Evolutionary conservation across 1,140 invertebrate genomes (phyloP).

Genomic region (Drosophila asahinai): DNA sequence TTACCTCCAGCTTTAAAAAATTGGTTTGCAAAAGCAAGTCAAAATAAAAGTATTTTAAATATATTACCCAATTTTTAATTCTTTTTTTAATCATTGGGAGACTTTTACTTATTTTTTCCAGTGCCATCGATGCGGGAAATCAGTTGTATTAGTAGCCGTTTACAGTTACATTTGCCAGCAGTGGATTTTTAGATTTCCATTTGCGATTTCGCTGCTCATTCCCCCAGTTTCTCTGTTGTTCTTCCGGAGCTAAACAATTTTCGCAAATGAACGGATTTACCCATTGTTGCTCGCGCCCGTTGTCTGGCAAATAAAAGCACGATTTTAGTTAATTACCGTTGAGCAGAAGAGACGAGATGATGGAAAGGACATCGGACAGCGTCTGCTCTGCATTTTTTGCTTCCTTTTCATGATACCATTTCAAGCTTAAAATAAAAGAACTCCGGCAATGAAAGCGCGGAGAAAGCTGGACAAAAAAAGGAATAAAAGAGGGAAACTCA

Average conservation of each 20-base stretch:
- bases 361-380: constrained; percentile 22
- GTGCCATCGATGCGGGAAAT: constrained; percentile 1
- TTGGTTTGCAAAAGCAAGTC: too few species aligned
- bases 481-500: not conserved
- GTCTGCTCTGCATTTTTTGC: constrained; percentile 31
- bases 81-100: too few species aligned
- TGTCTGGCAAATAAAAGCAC: constrained; percentile 49
- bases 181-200: constrained; percentile 48
- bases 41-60: too few species aligned
- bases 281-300: constrained; percentile 48
- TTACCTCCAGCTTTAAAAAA: too few species aligned
- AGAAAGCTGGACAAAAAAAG: constrained; percentile 1
- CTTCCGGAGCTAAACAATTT: constrained; percentile 61
- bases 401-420: constrained; percentile 57
- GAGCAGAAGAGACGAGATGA: constrained; percentile 16
- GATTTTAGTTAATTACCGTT: constrained; percentile 74
- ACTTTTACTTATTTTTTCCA: not conserved
- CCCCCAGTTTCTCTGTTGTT: constrained; percentile 41
- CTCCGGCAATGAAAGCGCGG: constrained; percentile 10
- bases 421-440: constrained; percentile 22
- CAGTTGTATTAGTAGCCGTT: constrained; percentile 50
- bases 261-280: constrained; percentile 69
- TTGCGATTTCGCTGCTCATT: constrained; percentile 38
- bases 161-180: constrained; percentile 45
- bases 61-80: too few species aligned